Base-by-base conservation (phyloP, 2,888 invertebrate species). In the Agrilus mali region DNA sequence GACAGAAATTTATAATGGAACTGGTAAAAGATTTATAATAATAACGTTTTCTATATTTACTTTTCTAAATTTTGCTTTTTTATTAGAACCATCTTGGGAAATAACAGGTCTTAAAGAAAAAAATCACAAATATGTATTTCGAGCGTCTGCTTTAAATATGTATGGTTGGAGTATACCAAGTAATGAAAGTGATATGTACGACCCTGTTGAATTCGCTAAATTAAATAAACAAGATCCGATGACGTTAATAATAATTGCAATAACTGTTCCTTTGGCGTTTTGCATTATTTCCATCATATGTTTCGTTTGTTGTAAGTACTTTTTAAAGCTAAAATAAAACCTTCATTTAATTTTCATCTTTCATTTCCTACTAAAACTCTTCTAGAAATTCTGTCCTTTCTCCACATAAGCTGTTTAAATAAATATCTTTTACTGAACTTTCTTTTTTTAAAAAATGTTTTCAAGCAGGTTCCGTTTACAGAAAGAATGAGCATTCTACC, bases 161-260 rank as follows among this genome's bases (percentile, higher is more conserved):
- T 80, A 84, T 63, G 93, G 93, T 16, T 87, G 86, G 79, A 86
- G 92, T 46, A 73, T 78, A 13, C 80, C 80, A 62, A 90, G 88
- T 50, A 67, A 73, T 50, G 67, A 74, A 40, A 86, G 83, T 51
- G 72, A 73, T 27, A 70, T 75, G 32, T 74, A 79, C 53, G 74
- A 76, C 58, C 59, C 74, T 13, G 60, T 53, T 17, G 59, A 62
- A 46, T 62, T 64, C 51, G 62, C 63, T 50, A 54, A 72, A 56
- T 54, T 71, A 32, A 72, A 72, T 42, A 71, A 70, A 52, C 73
- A 69, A 50, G 70, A 69, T 40, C 66, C 70, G 43, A 64, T 73
- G 36, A 69, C 55, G 27, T 46, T 73, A 33, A 66, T 82, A 13
- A 72, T 80, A 5, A 66, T 85, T 8, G 81, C 80, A 6, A 72